phyloP scores from a whole-genome alignment of 1,140 invertebrate genomes.

The Cotesia vestalis region DNA sequence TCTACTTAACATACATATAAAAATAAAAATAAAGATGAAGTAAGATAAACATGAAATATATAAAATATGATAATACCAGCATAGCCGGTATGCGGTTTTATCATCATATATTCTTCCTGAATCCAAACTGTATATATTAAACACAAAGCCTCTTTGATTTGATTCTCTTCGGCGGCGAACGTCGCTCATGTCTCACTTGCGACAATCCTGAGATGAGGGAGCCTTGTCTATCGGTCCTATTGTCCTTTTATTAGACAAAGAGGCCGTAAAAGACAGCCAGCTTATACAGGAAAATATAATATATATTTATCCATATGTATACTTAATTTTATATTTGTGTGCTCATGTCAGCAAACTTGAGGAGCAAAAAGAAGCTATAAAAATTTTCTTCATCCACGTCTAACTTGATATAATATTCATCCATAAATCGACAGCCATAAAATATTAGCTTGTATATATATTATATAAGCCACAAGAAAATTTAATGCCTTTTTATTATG shows the following conservation, averaged over 20 bases:
- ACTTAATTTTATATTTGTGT: neutral
- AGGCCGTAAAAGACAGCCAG: conserved; percentile 5
- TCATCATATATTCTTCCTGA: neutral
- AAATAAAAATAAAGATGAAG: no score
- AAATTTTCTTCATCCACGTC: no score
- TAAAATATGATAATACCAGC: neutral
- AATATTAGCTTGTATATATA: no score
- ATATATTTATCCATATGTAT: neutral
- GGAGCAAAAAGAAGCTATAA: no score
- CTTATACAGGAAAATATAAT: neutral
- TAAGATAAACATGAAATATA: neutral
- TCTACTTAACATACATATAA: no score
- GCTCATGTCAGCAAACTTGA: no score
- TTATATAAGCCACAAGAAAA: no score
- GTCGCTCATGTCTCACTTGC: conserved; percentile 7
- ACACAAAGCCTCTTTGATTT: conserved; percentile 35
- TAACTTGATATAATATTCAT: no score
- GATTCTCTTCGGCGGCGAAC: conserved; percentile 15
- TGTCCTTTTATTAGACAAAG: conserved; percentile 19
- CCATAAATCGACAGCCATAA: no score
- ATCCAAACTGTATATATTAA: conserved; percentile 1
- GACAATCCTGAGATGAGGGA: conserved; percentile 10
- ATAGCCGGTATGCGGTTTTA: neutral
- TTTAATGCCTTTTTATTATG: neutral
- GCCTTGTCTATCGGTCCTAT: conserved; percentile 13